These are phyloP conservation scores for Anthophora plumipes DNA, from an alignment of 2,888 invertebrate genomes.

Conservation along the genomic window DNA sequence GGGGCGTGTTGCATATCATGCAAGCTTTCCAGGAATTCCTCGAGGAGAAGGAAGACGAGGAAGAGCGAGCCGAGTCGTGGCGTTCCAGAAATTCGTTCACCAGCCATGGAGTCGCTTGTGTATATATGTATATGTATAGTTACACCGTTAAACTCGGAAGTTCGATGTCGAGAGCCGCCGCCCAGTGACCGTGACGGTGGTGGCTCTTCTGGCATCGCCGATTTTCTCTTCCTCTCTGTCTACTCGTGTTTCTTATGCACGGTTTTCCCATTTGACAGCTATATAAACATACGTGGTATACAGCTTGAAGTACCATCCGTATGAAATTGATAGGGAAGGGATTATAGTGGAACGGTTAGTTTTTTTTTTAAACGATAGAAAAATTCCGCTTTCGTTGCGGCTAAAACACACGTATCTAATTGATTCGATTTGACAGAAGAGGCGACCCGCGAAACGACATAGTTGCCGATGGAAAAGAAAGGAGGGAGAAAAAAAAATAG, in stretches of 20 bases:
- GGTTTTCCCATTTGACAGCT: not conserved
- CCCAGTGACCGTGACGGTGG: slow-evolving; percentile 45
- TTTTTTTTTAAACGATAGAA: not conserved
- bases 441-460: slow-evolving; percentile 1
- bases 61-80: not conserved
- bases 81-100: slow-evolving; percentile 49
- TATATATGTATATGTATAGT: slow-evolving; percentile 3
- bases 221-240: not conserved
- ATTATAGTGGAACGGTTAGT: not conserved
- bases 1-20: slow-evolving; percentile 12
- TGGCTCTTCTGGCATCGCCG: not conserved
- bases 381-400: not conserved
- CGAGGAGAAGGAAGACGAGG: not conserved
- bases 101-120: not conserved
- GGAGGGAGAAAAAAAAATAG: slow-evolving; percentile 29
- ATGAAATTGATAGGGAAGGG: too few relatives aligned
- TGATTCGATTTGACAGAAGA: slow-evolving; percentile 6
- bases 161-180: slow-evolving; percentile 28
- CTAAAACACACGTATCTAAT: not conserved
- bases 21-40: slow-evolving; percentile 44
- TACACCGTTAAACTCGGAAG: slow-evolving; percentile 55
- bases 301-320: too few relatives aligned
- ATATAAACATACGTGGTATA: not conserved
- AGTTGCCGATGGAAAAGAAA: not conserved
- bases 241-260: slow-evolving; percentile 13